Percentiles rank a stretch among this genome's conserved stretches.
Conservation (phyloP, 2,113 vertebrate genomes). For the Pipa parva region DNA sequence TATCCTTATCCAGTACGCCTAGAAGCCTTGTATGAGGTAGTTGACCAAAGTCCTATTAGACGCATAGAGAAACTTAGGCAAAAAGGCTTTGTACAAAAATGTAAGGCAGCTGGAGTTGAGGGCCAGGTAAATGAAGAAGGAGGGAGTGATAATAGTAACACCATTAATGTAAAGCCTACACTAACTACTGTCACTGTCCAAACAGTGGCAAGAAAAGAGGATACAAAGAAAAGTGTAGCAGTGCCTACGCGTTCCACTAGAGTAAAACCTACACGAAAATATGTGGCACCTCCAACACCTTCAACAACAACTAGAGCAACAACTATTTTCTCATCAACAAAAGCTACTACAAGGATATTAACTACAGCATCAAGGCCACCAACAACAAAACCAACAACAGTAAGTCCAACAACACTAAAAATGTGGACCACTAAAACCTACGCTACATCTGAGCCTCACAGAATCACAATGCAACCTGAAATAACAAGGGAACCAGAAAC, state of each 20-base stretch:
- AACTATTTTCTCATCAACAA: constrained; percentile 50
- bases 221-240: constrained; percentile 51
- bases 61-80: constrained; percentile 87
- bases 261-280: constrained; percentile 60
- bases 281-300: constrained; percentile 42
- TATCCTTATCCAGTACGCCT: constrained; percentile 94
- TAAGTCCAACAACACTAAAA: constrained; percentile 57
- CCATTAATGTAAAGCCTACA: constrained; percentile 22
- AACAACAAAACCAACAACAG: constrained; percentile 51
- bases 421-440: constrained; percentile 57
- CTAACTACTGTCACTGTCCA: constrained; percentile 49
- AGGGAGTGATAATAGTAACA: constrained; percentile 17
- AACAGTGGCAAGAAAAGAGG: constrained; percentile 63
- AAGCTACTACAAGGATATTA: constrained; percentile 48
- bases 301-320: constrained; percentile 52
- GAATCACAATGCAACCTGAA: constrained; percentile 49
- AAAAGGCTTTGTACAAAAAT: constrained; percentile 92
- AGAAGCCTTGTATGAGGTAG: constrained; percentile 92
- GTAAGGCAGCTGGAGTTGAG: constrained; percentile 85
- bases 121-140: constrained; percentile 79
- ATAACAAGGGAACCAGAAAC: constrained; percentile 54
- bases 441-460: constrained; percentile 51
- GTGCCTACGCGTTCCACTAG: constrained; percentile 56
- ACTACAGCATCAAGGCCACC: constrained; percentile 52
- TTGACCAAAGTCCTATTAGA: constrained; percentile 87